Base-by-base conservation (phyloP, 1,140 invertebrate species). In the Pseudomyrmex pallidus region DNA sequence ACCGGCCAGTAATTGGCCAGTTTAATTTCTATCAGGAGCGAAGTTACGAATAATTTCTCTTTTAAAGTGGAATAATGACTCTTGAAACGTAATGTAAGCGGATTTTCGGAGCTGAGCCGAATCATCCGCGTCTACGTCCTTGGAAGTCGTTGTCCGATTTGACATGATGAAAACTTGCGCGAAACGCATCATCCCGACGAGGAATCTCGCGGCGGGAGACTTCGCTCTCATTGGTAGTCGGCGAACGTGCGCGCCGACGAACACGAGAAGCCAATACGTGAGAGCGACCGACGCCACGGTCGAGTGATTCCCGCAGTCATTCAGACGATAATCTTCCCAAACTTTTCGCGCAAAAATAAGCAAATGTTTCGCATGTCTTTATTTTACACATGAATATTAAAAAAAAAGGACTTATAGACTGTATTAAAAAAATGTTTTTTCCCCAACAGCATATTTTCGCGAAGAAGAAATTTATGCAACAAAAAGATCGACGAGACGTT, bases 171-270 rank as follows among this genome's bases (percentile, higher is more conserved):
- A 87, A 83, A 87, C 64, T 86, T 25, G 66, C 48, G 70, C 64
- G 67, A 52, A 25, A 73, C 50, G 85, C 67, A 74, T 83, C 67
- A 74, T 83, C 57, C 73, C 52, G 73, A 78, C 67, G 77, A 74
- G 80, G 50, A 87, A 84, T 66, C 66, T 66, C 72, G 63, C n/a
- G 70, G 17, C 35, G 67, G 25, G 74, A 20, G 70, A 83, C 48
- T 61, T 44, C 68, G 70, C 20, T 17, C 84, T 89, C 78, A 86
- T 89, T 89, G 86, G 63, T 86, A 89, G 84, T 89, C 87, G 59
- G 22, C 13, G 13, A 74, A 78, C 64, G 67, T 82, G 68, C 66
- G 17, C 56, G 22, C 62, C 44, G 67, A 64, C 70, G 48, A 25
- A 61, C 72, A 84, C 48, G 35, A 57, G 50, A 56, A 61, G 67